These are phyloP conservation scores for Drosophila orosa DNA, from an alignment of 1,140 invertebrate genomes.

Conservation along the genomic window DNA sequence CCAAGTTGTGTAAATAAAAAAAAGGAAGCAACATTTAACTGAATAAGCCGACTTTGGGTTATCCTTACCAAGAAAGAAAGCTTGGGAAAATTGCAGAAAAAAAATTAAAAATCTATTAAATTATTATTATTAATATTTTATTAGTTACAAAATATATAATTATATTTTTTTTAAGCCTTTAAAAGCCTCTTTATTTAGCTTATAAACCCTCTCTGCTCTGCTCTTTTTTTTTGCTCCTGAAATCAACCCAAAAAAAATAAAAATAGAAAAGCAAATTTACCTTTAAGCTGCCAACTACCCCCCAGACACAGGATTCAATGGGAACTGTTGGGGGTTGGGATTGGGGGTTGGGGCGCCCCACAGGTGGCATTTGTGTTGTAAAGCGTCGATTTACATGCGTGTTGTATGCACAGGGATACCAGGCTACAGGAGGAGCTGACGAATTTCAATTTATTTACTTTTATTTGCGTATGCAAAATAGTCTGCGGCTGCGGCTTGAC, in stretches of 20 bases:
- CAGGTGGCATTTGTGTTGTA: constrained; percentile 76
- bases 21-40: accelerated
- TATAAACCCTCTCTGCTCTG: not conserved
- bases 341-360: constrained; percentile 45
- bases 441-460: constrained; percentile 80
- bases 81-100: too few relatives aligned
- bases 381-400: constrained; percentile 78
- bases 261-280: constrained; percentile 66
- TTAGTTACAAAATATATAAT: not conserved
- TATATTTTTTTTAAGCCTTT: not conserved
- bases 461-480: constrained; percentile 79
- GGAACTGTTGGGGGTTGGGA: too few relatives aligned
- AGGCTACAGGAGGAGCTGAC: constrained; percentile 15
- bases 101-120: constrained; percentile 11
- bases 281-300: constrained; percentile 62
- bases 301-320: too few relatives aligned
- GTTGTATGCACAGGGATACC: constrained; percentile 28
- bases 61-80: not conserved
- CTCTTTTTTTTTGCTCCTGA: not conserved
- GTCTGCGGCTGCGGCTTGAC: constrained; percentile 62
- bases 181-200: not conserved
- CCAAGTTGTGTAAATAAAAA: constrained; percentile 3
- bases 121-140: not conserved
- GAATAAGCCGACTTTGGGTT: not conserved
- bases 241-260: not conserved